phyloP scores from a whole-genome alignment of 2,113 vertebrate genomes.

The Opisthocomus hoazin region DNA sequence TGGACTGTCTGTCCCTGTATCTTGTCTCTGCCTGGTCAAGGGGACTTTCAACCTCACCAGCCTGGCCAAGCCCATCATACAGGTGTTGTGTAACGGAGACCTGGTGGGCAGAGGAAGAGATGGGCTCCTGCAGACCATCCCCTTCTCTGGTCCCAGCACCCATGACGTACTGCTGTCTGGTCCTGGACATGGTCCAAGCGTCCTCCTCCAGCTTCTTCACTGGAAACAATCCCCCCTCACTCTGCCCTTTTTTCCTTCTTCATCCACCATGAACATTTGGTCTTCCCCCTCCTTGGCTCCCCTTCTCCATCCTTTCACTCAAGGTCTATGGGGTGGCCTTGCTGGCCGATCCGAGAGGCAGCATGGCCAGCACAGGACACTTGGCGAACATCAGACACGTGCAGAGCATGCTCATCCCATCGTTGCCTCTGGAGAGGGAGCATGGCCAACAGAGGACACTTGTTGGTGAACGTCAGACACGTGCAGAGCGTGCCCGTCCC shows the following conservation, averaged over 20 bases:
- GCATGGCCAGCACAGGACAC: not conserved
- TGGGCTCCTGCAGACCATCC: not conserved
- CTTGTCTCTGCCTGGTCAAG: not conserved
- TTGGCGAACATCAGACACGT: not conserved
- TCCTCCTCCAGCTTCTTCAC: not conserved
- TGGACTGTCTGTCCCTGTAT: no score
- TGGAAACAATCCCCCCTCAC: not conserved
- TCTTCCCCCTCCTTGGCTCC: not conserved
- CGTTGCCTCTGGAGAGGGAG: fast-evolving
- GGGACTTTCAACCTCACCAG: not conserved
- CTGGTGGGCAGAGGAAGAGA: not conserved
- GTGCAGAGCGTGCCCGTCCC: not conserved
- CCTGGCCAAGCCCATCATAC: not conserved
- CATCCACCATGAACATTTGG: not conserved
- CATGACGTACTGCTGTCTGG: not conserved
- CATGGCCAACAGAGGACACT: not conserved
- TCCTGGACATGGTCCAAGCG: not conserved
- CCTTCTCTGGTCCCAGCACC: not conserved
- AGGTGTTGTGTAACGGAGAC: not conserved
- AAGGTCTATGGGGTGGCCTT: not conserved
- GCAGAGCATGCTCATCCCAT: not conserved
- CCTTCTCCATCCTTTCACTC: not conserved
- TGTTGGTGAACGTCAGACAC: not conserved
- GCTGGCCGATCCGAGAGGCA: not conserved
- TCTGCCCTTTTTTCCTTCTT: not conserved